Base-by-base conservation (phyloP, 2,888 invertebrate species). In the Drosophila peninsularis region DNA sequence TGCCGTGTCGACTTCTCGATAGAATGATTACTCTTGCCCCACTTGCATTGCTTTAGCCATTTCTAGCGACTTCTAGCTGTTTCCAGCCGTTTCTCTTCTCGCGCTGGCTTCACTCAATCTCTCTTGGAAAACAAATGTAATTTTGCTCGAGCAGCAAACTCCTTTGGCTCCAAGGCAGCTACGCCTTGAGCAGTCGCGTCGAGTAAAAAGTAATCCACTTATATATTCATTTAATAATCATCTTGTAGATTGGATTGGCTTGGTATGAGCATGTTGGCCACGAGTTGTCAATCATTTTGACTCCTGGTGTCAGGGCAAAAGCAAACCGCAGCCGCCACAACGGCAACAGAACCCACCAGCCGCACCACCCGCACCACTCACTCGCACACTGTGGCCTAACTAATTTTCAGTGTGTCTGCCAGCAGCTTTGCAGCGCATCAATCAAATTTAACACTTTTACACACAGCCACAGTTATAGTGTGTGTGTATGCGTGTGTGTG, bases 351-450 rank as follows among this genome's bases (percentile, higher is more conserved):
- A 2, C 24, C 24, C 65, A 47, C 24, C 41, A 50, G 47, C 50
- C 37, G 54, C 37, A 58, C 67, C 47, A 42, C 1, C 42, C 41
- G 17, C 44, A 44, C 44, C 55, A 37, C 37, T 36, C 55, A 37
- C 37, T 36, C 49, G 34, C 65, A 55, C 62, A 61, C 70, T 71
- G 72, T 75, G 71, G 73, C 56, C 68, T 30, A 78, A 66, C 78
- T 82, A 83, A 82, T 83, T 80, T 80, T 83, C 76, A 72, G 76
- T 83, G 78, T 83, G 82, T 80, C 74, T 72, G 81, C 71, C 64
- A 69, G 71, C 78, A 76, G 76, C 70, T 68, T 69, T 71, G 62
- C 64, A 71, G 70, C 73, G 75, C 78, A 83, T 88, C 86, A 86
- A 82, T 85, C 89, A 88, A 82, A 78, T 75, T 77, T 69, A 75